A percentile compares a stretch with the other conserved stretches of the same genome.
Evolutionary conservation across 2,113 vertebrate species (phyloP).

Genomic region (Chloroceryle aenea): DNA sequence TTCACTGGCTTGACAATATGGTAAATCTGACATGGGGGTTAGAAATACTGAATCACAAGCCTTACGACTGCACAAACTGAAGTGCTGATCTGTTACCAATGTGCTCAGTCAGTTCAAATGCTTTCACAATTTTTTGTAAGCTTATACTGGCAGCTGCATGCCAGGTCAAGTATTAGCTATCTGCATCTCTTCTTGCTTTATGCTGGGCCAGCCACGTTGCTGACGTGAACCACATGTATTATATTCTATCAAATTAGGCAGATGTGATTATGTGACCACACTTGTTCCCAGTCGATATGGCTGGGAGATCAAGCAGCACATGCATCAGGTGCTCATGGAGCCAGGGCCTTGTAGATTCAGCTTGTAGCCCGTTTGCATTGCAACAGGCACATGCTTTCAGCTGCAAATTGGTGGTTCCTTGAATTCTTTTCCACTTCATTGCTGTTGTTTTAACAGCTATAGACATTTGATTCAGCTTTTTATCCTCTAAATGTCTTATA

Average conservation of each 20-base stretch:
- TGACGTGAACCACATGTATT: neutral
- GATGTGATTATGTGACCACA: fast-evolving
- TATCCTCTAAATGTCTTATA: neutral
- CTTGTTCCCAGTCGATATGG: neutral
- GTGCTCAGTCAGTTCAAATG: neutral
- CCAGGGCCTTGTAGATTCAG: neutral
- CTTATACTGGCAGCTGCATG: neutral
- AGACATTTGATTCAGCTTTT: neutral
- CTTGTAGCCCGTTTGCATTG: neutral
- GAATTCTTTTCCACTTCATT: neutral
- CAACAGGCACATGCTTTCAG: neutral
- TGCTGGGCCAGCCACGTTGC: neutral
- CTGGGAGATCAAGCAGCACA: neutral
- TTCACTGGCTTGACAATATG: neutral
- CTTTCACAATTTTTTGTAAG: neutral
- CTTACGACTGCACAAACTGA: fast-evolving
- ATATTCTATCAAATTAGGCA: neutral
- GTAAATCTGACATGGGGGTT: neutral
- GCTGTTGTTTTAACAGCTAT: neutral
- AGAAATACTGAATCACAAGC: neutral
- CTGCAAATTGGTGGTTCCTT: neutral
- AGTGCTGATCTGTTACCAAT: neutral
- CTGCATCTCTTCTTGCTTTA: neutral
- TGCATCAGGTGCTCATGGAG: neutral
- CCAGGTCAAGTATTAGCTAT: neutral